phyloP scores from a whole-genome alignment of 2,113 vertebrate species.

The Otocyon megalotis region DNA sequence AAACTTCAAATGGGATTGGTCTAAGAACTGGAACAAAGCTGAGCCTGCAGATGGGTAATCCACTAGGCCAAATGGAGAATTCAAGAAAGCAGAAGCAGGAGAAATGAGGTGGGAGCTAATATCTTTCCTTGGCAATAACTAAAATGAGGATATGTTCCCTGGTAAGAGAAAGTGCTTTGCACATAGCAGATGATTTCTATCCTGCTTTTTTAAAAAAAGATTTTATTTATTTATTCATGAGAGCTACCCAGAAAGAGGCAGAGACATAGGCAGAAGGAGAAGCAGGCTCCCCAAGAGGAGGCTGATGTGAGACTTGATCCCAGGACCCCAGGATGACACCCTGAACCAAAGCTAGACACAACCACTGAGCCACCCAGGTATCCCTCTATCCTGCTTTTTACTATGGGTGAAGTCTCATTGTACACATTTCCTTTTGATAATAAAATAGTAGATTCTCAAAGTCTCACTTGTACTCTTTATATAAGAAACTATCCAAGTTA shows the following conservation, averaged over 20 bases:
- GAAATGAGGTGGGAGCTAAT: not conserved
- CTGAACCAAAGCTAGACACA: too few relatives aligned
- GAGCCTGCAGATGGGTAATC: not conserved
- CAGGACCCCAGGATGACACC: too few relatives aligned
- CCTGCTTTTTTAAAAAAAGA: not conserved
- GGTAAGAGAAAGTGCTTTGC: not conserved
- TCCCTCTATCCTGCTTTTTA: not conserved
- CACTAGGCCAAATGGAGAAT: not conserved
- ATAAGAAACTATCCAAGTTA: not conserved
- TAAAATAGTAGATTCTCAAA: not conserved
- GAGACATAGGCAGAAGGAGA: too few relatives aligned
- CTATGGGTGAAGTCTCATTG: not conserved
- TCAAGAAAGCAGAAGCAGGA: conserved; percentile 28
- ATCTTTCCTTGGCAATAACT: not conserved
- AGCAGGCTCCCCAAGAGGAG: too few relatives aligned
- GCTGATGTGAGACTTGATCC: too few relatives aligned
- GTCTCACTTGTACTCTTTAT: not conserved
- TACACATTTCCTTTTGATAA: not conserved
- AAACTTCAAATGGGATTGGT: not conserved
- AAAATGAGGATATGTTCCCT: not conserved
- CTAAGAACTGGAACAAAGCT: not conserved
- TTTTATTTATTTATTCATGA: too few relatives aligned
- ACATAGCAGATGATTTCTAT: not conserved
- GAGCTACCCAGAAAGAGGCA: too few relatives aligned
- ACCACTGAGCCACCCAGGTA: too few relatives aligned